Evolutionary conservation across 2,797 vertebrate species (phyloP).

Genomic region (Jordanella pulchra): DNA sequence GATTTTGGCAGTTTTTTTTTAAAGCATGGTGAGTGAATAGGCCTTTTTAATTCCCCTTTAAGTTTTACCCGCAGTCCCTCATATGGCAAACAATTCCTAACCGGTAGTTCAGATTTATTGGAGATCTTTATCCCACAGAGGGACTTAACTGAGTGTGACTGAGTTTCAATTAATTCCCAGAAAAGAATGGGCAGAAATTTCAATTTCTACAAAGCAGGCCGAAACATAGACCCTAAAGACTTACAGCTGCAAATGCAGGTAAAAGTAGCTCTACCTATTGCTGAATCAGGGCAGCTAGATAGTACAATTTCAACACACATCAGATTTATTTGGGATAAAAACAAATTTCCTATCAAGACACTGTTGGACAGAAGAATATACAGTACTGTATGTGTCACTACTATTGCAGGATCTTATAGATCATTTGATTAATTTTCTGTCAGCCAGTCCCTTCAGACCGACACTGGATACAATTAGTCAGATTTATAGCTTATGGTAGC

Average conservation of each 20-base stretch:
- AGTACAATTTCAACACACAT: background rate
- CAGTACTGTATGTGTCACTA: background rate
- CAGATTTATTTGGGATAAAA: background rate
- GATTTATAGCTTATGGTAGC: conserved; percentile 49
- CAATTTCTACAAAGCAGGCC: background rate
- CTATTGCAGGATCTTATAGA: background rate
- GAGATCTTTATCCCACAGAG: background rate
- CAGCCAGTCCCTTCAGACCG: conserved; percentile 29
- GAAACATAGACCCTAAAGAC: background rate
- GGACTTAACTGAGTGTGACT: too few relatives aligned
- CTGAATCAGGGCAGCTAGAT: background rate
- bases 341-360: too few relatives aligned
- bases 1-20: too few relatives aligned
- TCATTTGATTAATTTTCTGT: conserved; percentile 16
- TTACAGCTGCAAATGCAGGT: background rate
- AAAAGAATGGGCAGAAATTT: background rate
- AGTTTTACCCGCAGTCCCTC: background rate
- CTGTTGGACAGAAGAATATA: too few relatives aligned
- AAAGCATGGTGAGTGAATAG: too few relatives aligned
- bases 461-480: conserved; percentile 49
- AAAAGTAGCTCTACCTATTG: background rate
- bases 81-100: background rate
- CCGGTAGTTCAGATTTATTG: too few relatives aligned
- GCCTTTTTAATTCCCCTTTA: too few relatives aligned
- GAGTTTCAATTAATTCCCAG: too few relatives aligned